A percentile compares a stretch with the other conserved stretches of the same genome.
phyloP scores from a whole-genome alignment of 1,140 invertebrate species.

The Kradibia gibbosae region DNA sequence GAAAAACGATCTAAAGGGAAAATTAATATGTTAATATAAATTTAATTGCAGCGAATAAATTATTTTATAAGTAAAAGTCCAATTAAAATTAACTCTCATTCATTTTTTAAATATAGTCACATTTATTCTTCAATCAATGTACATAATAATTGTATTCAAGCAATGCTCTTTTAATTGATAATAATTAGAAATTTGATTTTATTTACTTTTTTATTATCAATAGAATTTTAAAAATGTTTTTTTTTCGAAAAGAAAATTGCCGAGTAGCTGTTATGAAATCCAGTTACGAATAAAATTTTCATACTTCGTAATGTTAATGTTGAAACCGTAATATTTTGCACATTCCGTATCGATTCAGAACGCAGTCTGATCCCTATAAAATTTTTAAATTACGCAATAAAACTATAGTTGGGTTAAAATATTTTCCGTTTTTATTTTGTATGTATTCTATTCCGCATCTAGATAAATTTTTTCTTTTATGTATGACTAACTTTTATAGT shows the following conservation, averaged over 20 bases:
- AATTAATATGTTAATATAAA: no score
- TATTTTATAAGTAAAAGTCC: not conserved
- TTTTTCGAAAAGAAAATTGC: not conserved
- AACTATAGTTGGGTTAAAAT: not conserved
- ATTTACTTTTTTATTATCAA: not conserved
- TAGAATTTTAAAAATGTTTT: not conserved
- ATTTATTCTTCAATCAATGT: not conserved
- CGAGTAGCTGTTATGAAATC: not conserved
- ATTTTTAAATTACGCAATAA: conserved; percentile 7
- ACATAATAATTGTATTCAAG: not conserved
- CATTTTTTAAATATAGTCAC: not conserved
- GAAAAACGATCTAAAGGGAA: no score
- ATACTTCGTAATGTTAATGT: conserved; percentile 12
- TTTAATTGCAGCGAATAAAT: not conserved
- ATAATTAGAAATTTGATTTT: not conserved
- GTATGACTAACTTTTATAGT: not conserved
- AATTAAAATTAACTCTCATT: not conserved
- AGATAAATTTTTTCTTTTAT: not conserved
- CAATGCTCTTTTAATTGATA: not conserved
- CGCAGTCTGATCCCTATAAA: not conserved
- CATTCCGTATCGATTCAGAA: not conserved
- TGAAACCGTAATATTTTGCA: conserved; percentile 18
- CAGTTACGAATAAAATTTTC: conserved; percentile 17
- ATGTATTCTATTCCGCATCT: not conserved
- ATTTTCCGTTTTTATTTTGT: not conserved